Evolutionary conservation across 1,140 invertebrate species (phyloP).

Genomic region (Trypoxylus dichotomus): DNA sequence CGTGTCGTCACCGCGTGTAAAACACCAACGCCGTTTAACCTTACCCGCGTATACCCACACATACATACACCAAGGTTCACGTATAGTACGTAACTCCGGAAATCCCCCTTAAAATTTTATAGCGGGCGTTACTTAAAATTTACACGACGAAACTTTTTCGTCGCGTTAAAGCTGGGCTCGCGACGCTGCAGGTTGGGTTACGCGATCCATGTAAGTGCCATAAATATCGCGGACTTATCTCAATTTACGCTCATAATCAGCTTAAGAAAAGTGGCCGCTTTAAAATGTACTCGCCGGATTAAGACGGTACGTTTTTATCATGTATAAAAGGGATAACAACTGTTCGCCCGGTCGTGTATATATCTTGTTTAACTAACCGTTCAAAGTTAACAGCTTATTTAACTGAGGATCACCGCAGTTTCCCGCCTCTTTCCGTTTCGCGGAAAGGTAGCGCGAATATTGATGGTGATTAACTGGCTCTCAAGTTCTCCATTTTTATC

Average conservation of each 20-base stretch:
- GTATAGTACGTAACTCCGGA: conserved; percentile 1
- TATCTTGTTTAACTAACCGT: conserved; percentile 46
- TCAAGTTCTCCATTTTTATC: background rate
- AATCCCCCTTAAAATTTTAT: conserved; percentile 29
- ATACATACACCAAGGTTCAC: background rate
- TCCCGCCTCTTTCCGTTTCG: background rate
- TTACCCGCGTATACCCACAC: background rate
- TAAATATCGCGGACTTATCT: conserved; percentile 55
- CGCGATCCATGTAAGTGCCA: conserved; percentile 51
- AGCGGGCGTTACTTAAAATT: conserved; percentile 23
- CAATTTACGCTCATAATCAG: conserved; percentile 56
- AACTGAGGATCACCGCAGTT: background rate
- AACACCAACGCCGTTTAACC: background rate
- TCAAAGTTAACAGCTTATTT: conserved; percentile 26
- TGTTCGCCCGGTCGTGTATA: conserved; percentile 36
- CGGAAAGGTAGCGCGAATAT: conserved; percentile 23
- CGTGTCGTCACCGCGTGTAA: conserved; percentile 1
- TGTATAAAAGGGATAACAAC: conserved; percentile 43
- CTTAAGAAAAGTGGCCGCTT: conserved; percentile 55
- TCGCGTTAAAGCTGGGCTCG: conserved; percentile 35
- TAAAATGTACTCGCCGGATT: conserved; percentile 54
- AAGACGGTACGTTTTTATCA: conserved; percentile 43
- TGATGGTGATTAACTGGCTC: background rate
- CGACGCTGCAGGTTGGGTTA: background rate
- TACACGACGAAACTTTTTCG: conserved; percentile 27